These are phyloP conservation scores for Semicossyphus pulcher DNA, from an alignment of 2,113 vertebrate genomes.

Conservation along the genomic window DNA sequence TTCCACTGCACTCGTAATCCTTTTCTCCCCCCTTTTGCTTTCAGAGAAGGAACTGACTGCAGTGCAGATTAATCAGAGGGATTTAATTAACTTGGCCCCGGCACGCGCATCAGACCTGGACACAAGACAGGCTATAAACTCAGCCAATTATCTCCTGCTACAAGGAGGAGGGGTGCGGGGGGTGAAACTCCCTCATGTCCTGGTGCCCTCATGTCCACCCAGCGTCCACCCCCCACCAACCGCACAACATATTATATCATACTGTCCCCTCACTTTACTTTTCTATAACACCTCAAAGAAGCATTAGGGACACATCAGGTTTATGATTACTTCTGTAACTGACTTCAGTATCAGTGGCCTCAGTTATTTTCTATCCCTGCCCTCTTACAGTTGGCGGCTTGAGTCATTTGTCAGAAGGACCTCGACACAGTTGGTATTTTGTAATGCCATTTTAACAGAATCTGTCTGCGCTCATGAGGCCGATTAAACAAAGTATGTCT, in stretches of 20 bases:
- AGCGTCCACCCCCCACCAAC: conserved; percentile 15
- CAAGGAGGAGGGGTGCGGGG: background rate
- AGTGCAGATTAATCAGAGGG: conserved; percentile 84
- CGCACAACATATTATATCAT: conserved; percentile 14
- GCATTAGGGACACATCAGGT: background rate
- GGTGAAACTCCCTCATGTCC: conserved; percentile 10
- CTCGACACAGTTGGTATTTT: too few relatives aligned
- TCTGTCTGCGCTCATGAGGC: too few relatives aligned
- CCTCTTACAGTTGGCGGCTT: background rate
- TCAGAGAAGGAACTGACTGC: conserved; percentile 71
- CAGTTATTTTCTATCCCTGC: background rate
- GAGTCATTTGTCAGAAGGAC: too few relatives aligned
- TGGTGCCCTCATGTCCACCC: conserved; percentile 28
- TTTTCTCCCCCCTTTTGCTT: conserved; percentile 46
- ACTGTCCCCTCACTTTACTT: background rate
- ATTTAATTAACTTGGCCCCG: conserved; percentile 85
- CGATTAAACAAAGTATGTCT: too few relatives aligned
- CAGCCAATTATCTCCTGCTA: conserved; percentile 79
- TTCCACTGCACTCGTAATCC: conserved; percentile 59
- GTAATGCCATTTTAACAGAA: too few relatives aligned
- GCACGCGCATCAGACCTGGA: conserved; percentile 80
- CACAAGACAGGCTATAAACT: conserved; percentile 84
- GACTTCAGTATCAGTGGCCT: background rate
- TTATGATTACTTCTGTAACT: conserved; percentile 3
- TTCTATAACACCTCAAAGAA: background rate